phyloP scores from a whole-genome alignment of 2,888 invertebrate genomes.

The Troilus luridus region DNA sequence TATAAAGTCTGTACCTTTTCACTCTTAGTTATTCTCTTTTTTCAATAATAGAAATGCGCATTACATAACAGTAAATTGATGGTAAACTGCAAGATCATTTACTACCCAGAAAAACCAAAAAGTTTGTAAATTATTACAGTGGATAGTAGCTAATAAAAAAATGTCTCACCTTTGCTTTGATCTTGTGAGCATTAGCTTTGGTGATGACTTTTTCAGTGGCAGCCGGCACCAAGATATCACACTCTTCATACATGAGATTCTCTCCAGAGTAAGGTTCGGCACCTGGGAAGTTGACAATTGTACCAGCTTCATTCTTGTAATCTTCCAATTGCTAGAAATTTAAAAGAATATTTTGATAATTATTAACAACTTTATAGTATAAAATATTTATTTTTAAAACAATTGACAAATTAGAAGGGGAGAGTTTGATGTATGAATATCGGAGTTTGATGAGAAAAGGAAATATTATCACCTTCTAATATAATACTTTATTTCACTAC shows the following conservation, averaged over 20 bases:
- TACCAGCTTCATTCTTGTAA: slow-evolving; percentile 88
- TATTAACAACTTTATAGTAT: background rate
- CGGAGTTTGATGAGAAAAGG: too few relatives aligned
- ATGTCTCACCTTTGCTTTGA: slow-evolving; percentile 88
- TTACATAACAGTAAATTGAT: too few relatives aligned
- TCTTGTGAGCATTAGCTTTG: slow-evolving; percentile 88
- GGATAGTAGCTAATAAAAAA: background rate
- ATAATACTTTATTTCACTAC: too few relatives aligned
- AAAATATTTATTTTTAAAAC: background rate
- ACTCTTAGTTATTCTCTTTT: too few relatives aligned
- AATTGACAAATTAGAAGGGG: background rate
- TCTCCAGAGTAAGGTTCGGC: slow-evolving; percentile 89
- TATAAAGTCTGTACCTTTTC: too few relatives aligned
- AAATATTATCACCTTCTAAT: too few relatives aligned
- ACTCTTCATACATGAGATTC: slow-evolving; percentile 88
- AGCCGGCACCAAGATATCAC: slow-evolving; percentile 97
- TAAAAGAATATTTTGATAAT: background rate
- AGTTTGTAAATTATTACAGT: background rate
- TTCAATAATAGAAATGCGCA: too few relatives aligned
- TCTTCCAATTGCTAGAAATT: slow-evolving; percentile 77
- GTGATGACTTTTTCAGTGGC: slow-evolving; percentile 96
- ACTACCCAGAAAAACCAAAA: background rate
- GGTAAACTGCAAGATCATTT: too few relatives aligned
- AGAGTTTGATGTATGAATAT: too few relatives aligned
- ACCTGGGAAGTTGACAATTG: slow-evolving; percentile 94